Evolutionary conservation across 2,113 vertebrate genomes (phyloP).

Genomic region (Arenaria interpres): DNA sequence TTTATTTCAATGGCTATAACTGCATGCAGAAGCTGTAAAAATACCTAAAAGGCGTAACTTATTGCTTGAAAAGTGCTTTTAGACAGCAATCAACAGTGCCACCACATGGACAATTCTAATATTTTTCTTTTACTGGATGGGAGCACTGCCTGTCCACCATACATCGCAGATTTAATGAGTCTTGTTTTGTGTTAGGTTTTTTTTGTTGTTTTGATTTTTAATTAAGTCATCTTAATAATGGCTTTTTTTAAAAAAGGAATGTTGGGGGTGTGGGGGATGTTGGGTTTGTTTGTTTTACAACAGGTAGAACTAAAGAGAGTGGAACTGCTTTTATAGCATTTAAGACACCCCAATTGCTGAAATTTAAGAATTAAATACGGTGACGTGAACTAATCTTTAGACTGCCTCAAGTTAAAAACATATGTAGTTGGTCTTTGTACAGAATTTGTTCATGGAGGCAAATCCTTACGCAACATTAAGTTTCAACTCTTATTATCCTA

Average conservation of each 20-base stretch:
- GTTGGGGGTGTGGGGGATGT: accelerated
- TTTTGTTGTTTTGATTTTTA: background rate
- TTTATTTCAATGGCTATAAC: background rate
- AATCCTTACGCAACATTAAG: background rate
- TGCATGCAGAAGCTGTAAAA: background rate
- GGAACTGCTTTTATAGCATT: background rate
- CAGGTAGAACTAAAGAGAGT: background rate
- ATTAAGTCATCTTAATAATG: background rate
- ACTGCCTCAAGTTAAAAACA: background rate
- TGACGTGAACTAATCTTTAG: background rate
- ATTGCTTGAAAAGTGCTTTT: background rate
- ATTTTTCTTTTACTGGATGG: background rate
- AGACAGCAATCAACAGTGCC: slow-evolving; percentile 37
- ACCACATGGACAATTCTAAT: slow-evolving; percentile 45
- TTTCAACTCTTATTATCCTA: background rate
- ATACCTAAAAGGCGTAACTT: background rate
- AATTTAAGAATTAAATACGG: background rate
- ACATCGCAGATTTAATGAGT: accelerated
- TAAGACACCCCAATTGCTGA: background rate
- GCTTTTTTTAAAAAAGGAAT: background rate
- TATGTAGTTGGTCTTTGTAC: background rate
- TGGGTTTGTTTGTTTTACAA: background rate
- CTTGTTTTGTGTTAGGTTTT: background rate
- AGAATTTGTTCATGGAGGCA: background rate
- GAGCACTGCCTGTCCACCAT: background rate